These are phyloP conservation scores for Acrocephalus arundinaceus DNA, from an alignment of 2,113 vertebrate genomes.

Conservation along the genomic window DNA sequence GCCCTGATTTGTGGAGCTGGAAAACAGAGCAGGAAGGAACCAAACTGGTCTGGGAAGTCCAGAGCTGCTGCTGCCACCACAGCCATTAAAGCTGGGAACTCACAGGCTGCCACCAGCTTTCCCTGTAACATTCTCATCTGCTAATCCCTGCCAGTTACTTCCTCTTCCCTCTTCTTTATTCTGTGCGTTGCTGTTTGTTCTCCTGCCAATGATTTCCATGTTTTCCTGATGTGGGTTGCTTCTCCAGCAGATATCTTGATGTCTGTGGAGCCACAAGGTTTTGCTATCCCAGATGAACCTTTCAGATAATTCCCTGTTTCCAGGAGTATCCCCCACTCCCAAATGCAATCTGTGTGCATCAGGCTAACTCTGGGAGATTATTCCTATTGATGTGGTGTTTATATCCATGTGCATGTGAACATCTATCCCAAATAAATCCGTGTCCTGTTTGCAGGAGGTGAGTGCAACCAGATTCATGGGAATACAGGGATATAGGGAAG, in stretches of 20 bases:
- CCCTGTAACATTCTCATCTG: neutral
- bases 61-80: neutral
- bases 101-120: neutral
- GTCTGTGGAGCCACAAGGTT: neutral
- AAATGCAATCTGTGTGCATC: neutral
- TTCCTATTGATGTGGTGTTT: neutral
- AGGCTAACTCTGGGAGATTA: neutral
- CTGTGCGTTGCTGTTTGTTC: neutral
- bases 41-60: neutral
- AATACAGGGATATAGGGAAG: neutral
- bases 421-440: neutral
- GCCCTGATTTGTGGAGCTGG: neutral
- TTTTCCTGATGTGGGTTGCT: neutral
- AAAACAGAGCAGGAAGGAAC: neutral
- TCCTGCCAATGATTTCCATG: neutral
- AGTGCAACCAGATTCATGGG: neutral
- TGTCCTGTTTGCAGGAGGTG: neutral
- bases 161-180: neutral
- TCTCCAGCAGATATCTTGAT: neutral
- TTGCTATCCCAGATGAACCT: neutral
- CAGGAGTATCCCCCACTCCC: neutral
- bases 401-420: neutral
- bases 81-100: neutral
- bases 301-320: neutral
- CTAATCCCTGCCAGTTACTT: neutral